Percentiles rank a stretch among this genome's conserved stretches.
Conservation (phyloP, 2,113 vertebrate genomes). For the Pleuronectes platessa region DNA sequence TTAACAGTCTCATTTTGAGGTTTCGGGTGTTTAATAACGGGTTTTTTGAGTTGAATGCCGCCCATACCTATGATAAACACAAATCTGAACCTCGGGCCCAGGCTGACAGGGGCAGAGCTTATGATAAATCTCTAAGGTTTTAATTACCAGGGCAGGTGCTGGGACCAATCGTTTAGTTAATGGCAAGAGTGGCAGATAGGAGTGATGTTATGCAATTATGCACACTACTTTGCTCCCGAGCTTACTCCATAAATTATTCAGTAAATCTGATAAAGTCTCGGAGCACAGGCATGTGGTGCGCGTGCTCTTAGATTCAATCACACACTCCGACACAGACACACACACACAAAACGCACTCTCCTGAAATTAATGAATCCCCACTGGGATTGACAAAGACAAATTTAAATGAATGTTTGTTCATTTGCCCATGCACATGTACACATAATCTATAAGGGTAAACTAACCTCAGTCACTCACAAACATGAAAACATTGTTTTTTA, state of each 20-base stretch:
- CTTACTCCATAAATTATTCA: conserved; percentile 68
- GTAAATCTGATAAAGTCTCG: conserved; percentile 64
- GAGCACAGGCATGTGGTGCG: conserved; percentile 22
- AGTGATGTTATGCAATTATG: conserved; percentile 70
- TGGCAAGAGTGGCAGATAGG: conserved; percentile 58
- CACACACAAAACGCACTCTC: conserved; percentile 27
- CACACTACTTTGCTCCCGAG: conserved; percentile 54
- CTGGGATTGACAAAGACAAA: conserved; percentile 40
- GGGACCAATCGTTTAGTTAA: conserved; percentile 66
- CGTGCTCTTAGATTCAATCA: conserved; percentile 21
- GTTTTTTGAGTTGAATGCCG: conserved; percentile 7
- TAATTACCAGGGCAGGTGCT: conserved; percentile 71
- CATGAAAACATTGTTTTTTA: conserved; percentile 41
- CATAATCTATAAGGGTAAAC: neutral
- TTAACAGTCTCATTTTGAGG: conserved; percentile 21
- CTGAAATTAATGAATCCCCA: conserved; percentile 21
- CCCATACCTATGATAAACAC: conserved; percentile 6
- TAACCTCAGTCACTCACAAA: conserved; percentile 16
- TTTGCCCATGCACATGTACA: conserved; percentile 30
- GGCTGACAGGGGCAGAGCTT: conserved; percentile 25
- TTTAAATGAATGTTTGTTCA: conserved; percentile 47
- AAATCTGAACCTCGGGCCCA: neutral
- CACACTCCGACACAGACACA: conserved; percentile 28
- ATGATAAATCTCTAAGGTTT: conserved; percentile 72
- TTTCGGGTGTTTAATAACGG: neutral